phyloP scores from a whole-genome alignment of 2,113 vertebrate species.

The Felis chaus region DNA sequence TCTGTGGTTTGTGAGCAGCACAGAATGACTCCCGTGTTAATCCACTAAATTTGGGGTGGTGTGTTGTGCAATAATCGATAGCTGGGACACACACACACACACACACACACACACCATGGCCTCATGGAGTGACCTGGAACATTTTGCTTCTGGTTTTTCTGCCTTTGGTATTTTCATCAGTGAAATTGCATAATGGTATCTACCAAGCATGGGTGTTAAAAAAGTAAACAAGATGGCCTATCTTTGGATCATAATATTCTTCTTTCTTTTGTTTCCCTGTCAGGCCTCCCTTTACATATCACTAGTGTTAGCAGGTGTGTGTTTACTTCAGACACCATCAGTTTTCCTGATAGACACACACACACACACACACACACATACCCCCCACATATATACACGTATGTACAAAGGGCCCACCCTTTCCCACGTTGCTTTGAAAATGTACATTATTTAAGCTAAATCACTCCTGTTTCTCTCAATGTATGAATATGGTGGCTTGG shows the following conservation, averaged over 20 bases:
- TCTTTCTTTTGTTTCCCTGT: neutral
- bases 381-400: too few relatives aligned
- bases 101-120: neutral
- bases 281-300: neutral
- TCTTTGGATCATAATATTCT: neutral
- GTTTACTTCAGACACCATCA: neutral
- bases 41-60: neutral
- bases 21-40: neutral
- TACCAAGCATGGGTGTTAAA: neutral
- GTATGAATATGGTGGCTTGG: neutral
- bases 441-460: neutral
- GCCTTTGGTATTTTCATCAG: neutral
- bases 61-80: neutral
- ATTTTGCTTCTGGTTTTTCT: neutral
- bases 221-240: neutral
- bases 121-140: neutral
- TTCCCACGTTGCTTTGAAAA: neutral
- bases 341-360: neutral
- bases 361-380: neutral
- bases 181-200: neutral
- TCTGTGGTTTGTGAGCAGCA: neutral
- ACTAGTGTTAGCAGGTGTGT: neutral
- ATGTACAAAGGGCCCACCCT: too few relatives aligned
- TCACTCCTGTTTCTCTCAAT: neutral
- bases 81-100: neutral